Evolutionary conservation across 1,140 invertebrate species (phyloP).

Genomic region (Philopotamus ludificatus): DNA sequence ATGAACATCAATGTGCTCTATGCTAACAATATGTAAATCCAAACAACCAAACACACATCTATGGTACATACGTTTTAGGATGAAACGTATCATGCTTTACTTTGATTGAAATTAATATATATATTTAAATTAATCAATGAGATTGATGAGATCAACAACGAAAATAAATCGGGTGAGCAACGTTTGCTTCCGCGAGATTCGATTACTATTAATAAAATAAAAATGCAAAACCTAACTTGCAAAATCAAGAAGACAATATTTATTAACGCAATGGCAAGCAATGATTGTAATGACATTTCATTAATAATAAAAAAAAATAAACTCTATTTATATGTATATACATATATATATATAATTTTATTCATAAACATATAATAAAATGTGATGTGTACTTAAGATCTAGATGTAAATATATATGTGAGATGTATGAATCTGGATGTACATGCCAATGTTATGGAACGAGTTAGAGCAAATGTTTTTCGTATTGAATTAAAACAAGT

Average conservation of each 20-base stretch:
- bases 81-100: conserved; percentile 48
- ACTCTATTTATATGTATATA: too few relatives aligned
- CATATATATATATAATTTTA: too few relatives aligned
- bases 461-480: conserved; percentile 10
- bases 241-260: conserved; percentile 23
- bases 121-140: conserved; percentile 12
- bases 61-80: conserved; percentile 44
- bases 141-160: background rate
- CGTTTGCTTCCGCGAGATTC: conserved; percentile 4
- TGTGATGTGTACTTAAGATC: too few relatives aligned
- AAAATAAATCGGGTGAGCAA: background rate
- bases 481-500: conserved; percentile 20
- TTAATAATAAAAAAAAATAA: too few relatives aligned
- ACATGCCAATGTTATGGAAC: background rate
- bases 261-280: conserved; percentile 26
- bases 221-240: conserved; percentile 38
- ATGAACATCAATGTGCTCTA: conserved; percentile 37
- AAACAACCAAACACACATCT: conserved; percentile 40
- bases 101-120: conserved; percentile 7
- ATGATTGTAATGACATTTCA: conserved; percentile 24
- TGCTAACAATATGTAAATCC: conserved; percentile 19
- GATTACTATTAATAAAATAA: too few relatives aligned
- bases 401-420: too few relatives aligned
- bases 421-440: conserved; percentile 21
- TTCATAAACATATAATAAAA: conserved; percentile 10